These are phyloP conservation scores for Noctua fimbriata DNA, from an alignment of 2,888 invertebrate genomes.

Conservation along the genomic window DNA sequence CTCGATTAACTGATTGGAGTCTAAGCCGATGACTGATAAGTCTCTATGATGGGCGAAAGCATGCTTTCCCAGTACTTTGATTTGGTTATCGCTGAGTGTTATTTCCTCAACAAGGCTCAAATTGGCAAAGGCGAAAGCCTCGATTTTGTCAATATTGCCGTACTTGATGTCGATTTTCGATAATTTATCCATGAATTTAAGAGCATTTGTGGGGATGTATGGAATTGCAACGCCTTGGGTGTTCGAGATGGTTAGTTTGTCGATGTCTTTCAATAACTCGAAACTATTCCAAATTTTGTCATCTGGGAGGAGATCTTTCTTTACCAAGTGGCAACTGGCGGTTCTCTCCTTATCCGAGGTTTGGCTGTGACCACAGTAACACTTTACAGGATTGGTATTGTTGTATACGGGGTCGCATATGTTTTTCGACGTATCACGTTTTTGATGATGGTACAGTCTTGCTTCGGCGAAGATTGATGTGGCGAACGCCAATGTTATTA, in stretches of 20 bases:
- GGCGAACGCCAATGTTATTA: conserved; percentile 74
- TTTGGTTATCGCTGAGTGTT: conserved; percentile 92
- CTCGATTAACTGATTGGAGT: conserved; percentile 93
- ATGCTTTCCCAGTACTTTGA: conserved; percentile 91
- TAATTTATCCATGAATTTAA: conserved; percentile 91
- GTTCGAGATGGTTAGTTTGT: conserved; percentile 92
- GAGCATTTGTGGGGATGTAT: conserved; percentile 92
- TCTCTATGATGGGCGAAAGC: conserved; percentile 93
- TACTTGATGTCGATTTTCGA: conserved; percentile 91
- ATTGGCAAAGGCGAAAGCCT: conserved; percentile 93
- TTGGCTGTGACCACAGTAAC: conserved; percentile 78
- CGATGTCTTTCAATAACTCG: conserved; percentile 90
- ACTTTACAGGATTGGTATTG: conserved; percentile 80
- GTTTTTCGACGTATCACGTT: conserved; percentile 73
- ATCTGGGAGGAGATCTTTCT: conserved; percentile 88
- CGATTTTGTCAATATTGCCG: conserved; percentile 92
- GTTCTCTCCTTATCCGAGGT: conserved; percentile 85
- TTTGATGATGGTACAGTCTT: conserved; percentile 74
- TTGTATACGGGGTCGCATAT: conserved; percentile 81
- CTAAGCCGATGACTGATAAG: conserved; percentile 92
- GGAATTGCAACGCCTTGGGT: conserved; percentile 91
- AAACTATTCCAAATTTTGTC: conserved; percentile 93
- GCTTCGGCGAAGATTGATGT: conserved; percentile 77
- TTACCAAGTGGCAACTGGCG: conserved; percentile 93
- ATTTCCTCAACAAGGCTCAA: conserved; percentile 92